These are phyloP conservation scores for Hypotaenidia philippensis DNA, from an alignment of 2,797 vertebrate species.

Conservation along the genomic window DNA sequence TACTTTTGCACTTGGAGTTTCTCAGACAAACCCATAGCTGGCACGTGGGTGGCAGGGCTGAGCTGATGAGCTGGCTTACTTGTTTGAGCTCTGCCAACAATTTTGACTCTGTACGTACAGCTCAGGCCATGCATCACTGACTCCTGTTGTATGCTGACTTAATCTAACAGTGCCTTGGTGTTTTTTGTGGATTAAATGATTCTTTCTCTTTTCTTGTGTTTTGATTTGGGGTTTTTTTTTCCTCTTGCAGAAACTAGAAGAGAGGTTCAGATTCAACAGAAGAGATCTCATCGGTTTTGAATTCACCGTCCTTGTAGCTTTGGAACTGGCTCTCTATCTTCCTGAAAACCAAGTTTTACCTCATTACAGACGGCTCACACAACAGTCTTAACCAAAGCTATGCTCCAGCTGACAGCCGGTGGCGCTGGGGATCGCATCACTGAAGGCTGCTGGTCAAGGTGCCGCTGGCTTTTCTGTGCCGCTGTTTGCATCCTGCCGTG, in stretches of 20 bases:
- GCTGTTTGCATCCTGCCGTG: background rate
- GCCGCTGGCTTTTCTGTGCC: background rate
- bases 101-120: background rate
- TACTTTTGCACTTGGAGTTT: background rate
- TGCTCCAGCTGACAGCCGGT: background rate
- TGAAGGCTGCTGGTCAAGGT: background rate
- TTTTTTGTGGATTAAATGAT: background rate
- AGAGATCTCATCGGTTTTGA: slow-evolving; percentile 94
- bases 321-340: slow-evolving; percentile 98
- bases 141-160: background rate
- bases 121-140: background rate
- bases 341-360: slow-evolving; percentile 97
- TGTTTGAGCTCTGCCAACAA: background rate
- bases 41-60: slow-evolving; percentile 16
- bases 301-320: slow-evolving; percentile 94
- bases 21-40: background rate
- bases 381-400: slow-evolving; percentile 86
- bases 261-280: slow-evolving; percentile 94
- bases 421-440: background rate
- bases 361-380: slow-evolving; percentile 93
- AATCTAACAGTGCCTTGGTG: background rate
- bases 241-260: slow-evolving; percentile 90
- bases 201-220: background rate
- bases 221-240: background rate
- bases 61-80: background rate